Evolutionary conservation across 2,113 vertebrate genomes (phyloP).

Genomic region (Amblyornis subalaris): DNA sequence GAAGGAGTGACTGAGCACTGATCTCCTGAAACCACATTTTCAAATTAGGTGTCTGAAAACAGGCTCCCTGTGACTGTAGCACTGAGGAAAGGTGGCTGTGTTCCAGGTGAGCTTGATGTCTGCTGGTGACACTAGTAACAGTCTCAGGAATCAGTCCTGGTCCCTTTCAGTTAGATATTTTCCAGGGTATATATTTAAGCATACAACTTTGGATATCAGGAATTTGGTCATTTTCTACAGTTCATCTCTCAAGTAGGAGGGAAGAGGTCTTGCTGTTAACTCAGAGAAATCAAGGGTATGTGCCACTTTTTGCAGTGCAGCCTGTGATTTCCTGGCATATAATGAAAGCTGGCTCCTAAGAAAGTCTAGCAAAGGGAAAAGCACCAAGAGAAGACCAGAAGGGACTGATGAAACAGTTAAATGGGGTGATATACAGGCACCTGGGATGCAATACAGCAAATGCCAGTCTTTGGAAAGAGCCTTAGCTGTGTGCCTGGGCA

Average conservation of each 20-base stretch:
- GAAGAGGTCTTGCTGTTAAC: not conserved
- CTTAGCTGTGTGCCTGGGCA: not conserved
- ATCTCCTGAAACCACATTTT: not conserved
- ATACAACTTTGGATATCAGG: not conserved
- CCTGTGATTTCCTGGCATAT: not conserved
- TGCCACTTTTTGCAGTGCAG: not conserved
- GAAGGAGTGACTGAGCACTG: not conserved
- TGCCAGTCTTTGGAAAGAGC: not conserved
- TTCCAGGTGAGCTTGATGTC: not conserved
- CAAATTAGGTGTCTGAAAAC: not conserved
- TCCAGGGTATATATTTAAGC: not conserved
- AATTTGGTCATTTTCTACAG: not conserved
- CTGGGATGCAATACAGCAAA: not conserved
- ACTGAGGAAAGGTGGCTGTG: not conserved
- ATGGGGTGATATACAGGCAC: not conserved
- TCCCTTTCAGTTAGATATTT: not conserved
- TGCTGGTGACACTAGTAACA: not conserved
- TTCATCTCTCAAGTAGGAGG: not conserved
- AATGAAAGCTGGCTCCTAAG: not conserved
- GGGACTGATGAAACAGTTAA: not conserved
- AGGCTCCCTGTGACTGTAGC: not conserved
- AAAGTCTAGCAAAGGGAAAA: not conserved
- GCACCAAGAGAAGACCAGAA: not conserved
- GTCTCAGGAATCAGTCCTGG: not conserved
- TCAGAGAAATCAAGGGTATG: not conserved